These are phyloP conservation scores for Synergus gifuensis DNA, from an alignment of 2,888 invertebrate species.

Conservation along the genomic window DNA sequence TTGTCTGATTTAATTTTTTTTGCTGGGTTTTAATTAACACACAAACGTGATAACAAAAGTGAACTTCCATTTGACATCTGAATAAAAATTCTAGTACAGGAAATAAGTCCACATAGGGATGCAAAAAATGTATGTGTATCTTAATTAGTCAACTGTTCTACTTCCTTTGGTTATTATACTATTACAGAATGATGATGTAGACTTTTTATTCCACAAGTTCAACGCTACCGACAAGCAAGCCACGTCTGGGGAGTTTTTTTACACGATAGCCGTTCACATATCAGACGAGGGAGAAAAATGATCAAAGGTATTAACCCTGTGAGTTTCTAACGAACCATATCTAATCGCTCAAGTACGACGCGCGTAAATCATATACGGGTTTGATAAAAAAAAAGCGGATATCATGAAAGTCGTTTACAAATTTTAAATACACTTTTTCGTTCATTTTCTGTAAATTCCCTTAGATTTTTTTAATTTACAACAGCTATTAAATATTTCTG, in stretches of 20 bases:
- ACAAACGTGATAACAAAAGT: background rate
- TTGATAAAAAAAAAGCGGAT: background rate
- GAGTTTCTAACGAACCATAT: slow-evolving; percentile 33
- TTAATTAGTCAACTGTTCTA: slow-evolving; percentile 29
- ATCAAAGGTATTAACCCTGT: slow-evolving; percentile 39
- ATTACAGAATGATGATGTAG: slow-evolving; percentile 16
- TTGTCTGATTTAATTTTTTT: background rate
- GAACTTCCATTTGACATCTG: background rate
- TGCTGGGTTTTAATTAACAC: background rate
- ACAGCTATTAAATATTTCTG: background rate
- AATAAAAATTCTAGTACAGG: background rate
- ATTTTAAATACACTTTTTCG: background rate
- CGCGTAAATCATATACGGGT: slow-evolving; percentile 19
- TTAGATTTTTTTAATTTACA: slow-evolving; percentile 47
- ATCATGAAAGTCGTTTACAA: background rate
- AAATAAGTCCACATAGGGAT: slow-evolving; percentile 1
- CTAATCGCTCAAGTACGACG: slow-evolving; percentile 13
- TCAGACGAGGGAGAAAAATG: slow-evolving; percentile 25
- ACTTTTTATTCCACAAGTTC: slow-evolving; percentile 22
- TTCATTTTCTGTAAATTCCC: background rate
- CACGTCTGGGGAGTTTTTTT: slow-evolving; percentile 23
- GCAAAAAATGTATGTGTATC: slow-evolving; percentile 4
- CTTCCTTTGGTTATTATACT: slow-evolving; percentile 27
- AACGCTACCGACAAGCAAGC: slow-evolving; percentile 24
- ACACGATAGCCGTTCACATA: slow-evolving; percentile 2